These are phyloP conservation scores for Penelope pileata DNA, from an alignment of 2,113 vertebrate genomes.

Conservation along the genomic window DNA sequence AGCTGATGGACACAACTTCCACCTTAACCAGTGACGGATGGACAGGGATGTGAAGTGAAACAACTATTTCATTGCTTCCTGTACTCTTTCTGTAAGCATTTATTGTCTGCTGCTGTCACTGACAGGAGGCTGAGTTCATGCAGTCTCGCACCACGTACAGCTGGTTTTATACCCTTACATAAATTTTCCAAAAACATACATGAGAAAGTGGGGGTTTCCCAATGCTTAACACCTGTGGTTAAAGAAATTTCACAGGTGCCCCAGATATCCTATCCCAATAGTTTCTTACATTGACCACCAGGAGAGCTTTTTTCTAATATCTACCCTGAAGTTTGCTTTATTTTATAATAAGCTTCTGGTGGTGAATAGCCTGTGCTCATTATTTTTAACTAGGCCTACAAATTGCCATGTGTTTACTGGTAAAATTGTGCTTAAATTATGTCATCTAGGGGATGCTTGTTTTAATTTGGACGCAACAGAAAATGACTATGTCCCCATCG, in stretches of 20 bases:
- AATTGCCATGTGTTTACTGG: background rate
- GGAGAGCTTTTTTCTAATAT: background rate
- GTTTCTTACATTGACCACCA: background rate
- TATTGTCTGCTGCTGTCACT: background rate
- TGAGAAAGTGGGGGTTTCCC: background rate
- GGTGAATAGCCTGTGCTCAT: background rate
- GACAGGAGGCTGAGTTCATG: background rate
- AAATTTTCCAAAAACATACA: background rate
- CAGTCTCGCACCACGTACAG: background rate
- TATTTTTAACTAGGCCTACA: background rate
- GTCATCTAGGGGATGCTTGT: background rate
- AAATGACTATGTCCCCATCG: background rate
- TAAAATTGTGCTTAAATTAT: background rate
- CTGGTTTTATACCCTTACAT: background rate
- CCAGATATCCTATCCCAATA: background rate
- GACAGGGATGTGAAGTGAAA: conserved; percentile 32
- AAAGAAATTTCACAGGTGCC: background rate
- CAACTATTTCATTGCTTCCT: conserved; percentile 25
- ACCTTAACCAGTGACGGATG: background rate
- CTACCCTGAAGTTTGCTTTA: background rate
- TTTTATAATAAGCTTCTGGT: background rate
- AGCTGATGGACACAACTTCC: background rate
- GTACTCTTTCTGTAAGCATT: background rate
- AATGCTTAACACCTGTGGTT: background rate
- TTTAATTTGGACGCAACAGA: background rate